Evolutionary conservation across 2,113 vertebrate species (phyloP).

Genomic region (Lampris incognitus): DNA sequence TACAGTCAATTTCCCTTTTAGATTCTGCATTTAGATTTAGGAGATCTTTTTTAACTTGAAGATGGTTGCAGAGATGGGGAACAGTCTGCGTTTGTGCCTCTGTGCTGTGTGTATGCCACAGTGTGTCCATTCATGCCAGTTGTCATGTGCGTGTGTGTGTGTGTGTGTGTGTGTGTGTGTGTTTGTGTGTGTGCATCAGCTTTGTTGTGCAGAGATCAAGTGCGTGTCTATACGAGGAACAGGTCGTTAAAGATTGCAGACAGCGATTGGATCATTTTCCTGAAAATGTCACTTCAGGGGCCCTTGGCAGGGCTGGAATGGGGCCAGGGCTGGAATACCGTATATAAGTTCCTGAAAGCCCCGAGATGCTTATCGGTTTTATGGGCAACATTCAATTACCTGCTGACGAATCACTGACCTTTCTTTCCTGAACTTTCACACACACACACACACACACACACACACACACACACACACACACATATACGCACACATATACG

Average conservation of each 20-base stretch:
- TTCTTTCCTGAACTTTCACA: constrained; percentile 50
- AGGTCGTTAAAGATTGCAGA: constrained; percentile 52
- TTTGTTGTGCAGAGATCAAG: constrained; percentile 22
- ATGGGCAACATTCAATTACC: constrained; percentile 79
- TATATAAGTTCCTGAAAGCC: constrained; percentile 78
- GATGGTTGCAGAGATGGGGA: constrained; percentile 56
- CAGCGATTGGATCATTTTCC: constrained; percentile 62
- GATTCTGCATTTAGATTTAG: not conserved
- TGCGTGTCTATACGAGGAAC: constrained; percentile 24
- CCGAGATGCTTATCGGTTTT: constrained; percentile 76
- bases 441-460: constrained; percentile 13
- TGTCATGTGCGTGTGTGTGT: not conserved
- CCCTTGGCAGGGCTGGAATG: constrained; percentile 31
- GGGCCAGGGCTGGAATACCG: constrained; percentile 56
- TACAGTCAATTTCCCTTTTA: constrained; percentile 29
- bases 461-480: constrained; percentile 13
- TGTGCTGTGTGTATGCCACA: not conserved
- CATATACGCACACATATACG: constrained; percentile 5
- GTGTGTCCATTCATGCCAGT: too few relatives aligned
- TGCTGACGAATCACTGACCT: constrained; percentile 70
- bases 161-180: constrained; percentile 9
- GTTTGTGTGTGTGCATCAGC: not conserved
- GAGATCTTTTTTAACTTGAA: constrained; percentile 46
- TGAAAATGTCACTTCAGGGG: constrained; percentile 52
- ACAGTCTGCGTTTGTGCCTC: not conserved